Base-by-base conservation (phyloP, 23 tunicate genomes). In the Corella eumyota region DNA sequence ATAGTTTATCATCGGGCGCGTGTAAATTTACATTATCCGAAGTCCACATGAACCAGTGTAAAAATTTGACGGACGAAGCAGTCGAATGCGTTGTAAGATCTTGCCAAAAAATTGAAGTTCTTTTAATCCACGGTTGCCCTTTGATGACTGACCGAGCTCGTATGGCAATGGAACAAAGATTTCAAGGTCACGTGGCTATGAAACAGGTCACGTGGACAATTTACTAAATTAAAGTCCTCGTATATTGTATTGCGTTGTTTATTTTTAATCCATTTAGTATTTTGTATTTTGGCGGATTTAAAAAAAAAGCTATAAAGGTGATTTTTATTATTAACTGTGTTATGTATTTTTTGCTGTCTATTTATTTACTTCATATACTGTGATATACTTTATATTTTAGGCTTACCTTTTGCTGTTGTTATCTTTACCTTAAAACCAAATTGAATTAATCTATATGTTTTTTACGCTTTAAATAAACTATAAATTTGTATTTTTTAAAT, bases 201-300 rank as follows among this genome's bases (percentile, higher is more conserved):
- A 67, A 69, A 38, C 94, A 84, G 30, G 44, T 84, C 13, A 68
- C 94, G 3, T 84, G 94, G 94, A 84, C 83, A 2, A 49, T 84
- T 33, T 84, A 84, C 57, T 84, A 49, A 38, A 19, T 32, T 28
- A 6, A 27, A 26, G 48, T 40, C 11, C 48, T 40, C 11, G 48
- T 40, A 40, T 11, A 9, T 40, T 40, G 15, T 40, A 9, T 40
- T 40, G n/a, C n/a, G n/a, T n/a, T n/a, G n/a, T n/a, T n/a, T n/a
- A n/a, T n/a, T n/a, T n/a, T n/a, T n/a, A n/a, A n/a, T n/a, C n/a
- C n/a, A n/a, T n/a, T n/a, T n/a, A n/a, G n/a, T n/a, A n/a, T n/a
- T n/a, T n/a, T n/a, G n/a, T n/a, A n/a, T n/a, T n/a, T n/a, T n/a
- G n/a, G n/a, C n/a, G n/a, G n/a, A n/a, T n/a, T n/a, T n/a, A n/a